phyloP scores from a whole-genome alignment of 2,113 vertebrate species.

The Centrocercus urophasianus region DNA sequence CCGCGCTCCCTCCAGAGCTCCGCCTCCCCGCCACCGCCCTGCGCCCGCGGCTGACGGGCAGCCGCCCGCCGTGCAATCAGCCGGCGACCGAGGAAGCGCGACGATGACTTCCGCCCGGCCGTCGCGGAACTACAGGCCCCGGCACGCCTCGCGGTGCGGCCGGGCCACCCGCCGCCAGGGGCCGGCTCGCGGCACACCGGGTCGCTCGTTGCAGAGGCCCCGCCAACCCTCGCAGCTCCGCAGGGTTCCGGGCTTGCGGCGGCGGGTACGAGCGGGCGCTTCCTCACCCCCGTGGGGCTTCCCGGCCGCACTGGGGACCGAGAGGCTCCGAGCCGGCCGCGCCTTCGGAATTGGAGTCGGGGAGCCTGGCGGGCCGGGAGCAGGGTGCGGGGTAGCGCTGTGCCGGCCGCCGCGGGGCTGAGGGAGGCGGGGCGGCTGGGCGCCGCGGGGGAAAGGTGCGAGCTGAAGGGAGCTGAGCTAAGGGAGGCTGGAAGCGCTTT shows the following conservation, averaged over 20 bases:
- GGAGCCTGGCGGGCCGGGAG: not conserved
- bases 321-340: not conserved
- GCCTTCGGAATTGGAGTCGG: not conserved
- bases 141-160: not conserved
- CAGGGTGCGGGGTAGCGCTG: not conserved
- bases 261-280: not conserved
- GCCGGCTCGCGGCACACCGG: not conserved
- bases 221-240: not conserved
- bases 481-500: not conserved
- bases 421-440: not conserved
- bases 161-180: not conserved
- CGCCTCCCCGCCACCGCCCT: not conserved
- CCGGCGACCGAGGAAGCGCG: not conserved
- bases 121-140: constrained; percentile 44
- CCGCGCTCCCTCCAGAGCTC: not conserved
- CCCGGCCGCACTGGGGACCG: not conserved
- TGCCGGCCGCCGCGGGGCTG: not conserved
- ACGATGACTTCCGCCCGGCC: not conserved
- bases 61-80: not conserved
- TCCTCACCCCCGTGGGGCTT: no score
- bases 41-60: not conserved
- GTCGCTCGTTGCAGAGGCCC: not conserved
- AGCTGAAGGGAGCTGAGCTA: not conserved
- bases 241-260: not conserved
- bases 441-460: not conserved